A percentile compares a stretch with the other conserved stretches of the same genome.
Conservation (phyloP, 2,888 invertebrate genomes). For the Diachrysia chrysitis region DNA sequence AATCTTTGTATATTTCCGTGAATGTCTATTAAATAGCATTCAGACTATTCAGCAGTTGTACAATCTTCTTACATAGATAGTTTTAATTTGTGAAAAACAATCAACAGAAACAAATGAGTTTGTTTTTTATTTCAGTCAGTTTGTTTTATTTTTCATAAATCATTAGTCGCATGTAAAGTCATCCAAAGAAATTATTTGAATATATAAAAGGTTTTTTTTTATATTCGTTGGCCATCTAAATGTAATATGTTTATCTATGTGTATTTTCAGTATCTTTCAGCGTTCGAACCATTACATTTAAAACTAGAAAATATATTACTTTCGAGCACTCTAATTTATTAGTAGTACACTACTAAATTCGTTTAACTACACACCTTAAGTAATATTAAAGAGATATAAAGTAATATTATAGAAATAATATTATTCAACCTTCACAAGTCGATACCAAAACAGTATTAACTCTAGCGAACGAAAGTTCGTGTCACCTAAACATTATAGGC, state of each 20-base stretch:
- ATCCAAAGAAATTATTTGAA: neutral
- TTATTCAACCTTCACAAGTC: neutral
- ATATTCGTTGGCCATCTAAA: neutral
- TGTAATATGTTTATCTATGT: neutral
- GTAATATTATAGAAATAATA: slow-evolving; percentile 8
- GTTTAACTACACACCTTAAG: neutral
- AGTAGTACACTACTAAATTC: slow-evolving; percentile 1
- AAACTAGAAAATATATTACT: neutral
- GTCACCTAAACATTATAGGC: slow-evolving; percentile 34
- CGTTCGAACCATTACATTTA: neutral
- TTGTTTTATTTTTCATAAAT: neutral
- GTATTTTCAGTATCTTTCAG: neutral
- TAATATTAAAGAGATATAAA: neutral
- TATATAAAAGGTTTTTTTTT: no score
- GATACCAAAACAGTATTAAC: slow-evolving; percentile 14
- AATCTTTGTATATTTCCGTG: no score
- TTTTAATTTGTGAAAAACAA: no score
- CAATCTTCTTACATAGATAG: no score
- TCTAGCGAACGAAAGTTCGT: slow-evolving; percentile 19
- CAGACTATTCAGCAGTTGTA: no score
- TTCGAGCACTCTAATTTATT: neutral
- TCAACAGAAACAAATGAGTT: neutral
- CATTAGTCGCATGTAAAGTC: neutral
- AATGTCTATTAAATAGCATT: no score
- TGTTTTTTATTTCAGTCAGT: neutral